These are phyloP conservation scores for Damaliscus lunatus DNA, from an alignment of 2,113 vertebrate genomes.

Conservation along the genomic window DNA sequence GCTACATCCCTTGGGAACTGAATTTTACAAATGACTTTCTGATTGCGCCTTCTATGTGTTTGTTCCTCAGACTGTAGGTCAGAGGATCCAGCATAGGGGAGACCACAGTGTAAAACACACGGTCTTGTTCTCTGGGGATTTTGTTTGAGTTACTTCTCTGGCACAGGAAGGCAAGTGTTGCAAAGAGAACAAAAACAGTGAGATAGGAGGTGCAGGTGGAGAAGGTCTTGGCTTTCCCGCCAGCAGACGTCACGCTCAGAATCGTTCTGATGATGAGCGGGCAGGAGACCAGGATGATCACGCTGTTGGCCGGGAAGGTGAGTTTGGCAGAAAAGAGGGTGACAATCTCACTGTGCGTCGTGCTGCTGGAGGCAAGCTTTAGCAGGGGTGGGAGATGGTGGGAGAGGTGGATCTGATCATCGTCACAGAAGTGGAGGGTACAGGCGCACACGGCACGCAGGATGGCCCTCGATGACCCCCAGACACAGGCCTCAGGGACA, in stretches of 20 bases:
- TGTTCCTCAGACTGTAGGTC: constrained; percentile 32
- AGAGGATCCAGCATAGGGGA: constrained; percentile 20
- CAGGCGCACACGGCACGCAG: neutral
- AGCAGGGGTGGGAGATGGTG: neutral
- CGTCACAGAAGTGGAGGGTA: neutral
- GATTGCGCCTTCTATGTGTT: neutral
- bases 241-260: neutral
- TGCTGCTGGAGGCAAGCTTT: neutral
- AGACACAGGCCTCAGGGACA: neutral
- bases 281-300: neutral
- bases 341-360: neutral
- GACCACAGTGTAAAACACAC: neutral
- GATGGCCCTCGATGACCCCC: neutral
- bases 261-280: neutral
- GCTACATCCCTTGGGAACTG: neutral
- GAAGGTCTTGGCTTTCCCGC: neutral
- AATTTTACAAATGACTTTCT: neutral
- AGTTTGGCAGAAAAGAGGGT: neutral
- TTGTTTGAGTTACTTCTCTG: neutral
- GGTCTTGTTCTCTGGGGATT: neutral
- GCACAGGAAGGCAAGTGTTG: constrained; percentile 3
- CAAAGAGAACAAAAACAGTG: neutral
- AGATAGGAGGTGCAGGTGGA: neutral
- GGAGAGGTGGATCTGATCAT: too few species aligned
- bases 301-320: neutral